A percentile compares a stretch with the other conserved stretches of the same genome.
Conservation (phyloP, 1,140 invertebrate genomes). For the Heliconius hermathena region DNA sequence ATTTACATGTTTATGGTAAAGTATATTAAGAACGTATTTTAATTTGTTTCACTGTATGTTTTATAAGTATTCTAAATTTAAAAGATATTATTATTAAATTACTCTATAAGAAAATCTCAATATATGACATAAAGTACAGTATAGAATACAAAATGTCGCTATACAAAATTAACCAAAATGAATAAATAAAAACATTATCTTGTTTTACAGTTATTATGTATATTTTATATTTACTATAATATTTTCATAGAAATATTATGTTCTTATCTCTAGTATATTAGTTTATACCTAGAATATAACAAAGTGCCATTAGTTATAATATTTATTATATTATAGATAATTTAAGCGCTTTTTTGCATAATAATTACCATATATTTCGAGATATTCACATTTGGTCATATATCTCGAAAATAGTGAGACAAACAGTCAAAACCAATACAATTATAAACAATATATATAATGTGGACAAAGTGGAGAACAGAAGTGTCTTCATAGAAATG, state of each 20-base stretch:
- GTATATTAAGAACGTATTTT: background rate
- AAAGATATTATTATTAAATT: too few species aligned
- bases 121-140: background rate
- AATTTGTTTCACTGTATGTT: background rate
- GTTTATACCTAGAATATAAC: background rate
- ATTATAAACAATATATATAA: too few species aligned
- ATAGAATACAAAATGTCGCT: background rate
- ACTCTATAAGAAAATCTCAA: too few species aligned
- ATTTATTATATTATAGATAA: background rate
- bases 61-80: too few species aligned
- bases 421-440: too few species aligned
- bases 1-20: background rate
- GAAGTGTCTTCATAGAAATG: too few species aligned
- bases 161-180: background rate
- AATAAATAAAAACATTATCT: too few species aligned
- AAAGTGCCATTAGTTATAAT: constrained; percentile 14
- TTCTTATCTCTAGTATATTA: background rate
- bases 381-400: background rate
- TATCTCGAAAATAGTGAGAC: background rate
- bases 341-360: background rate
- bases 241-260: constrained; percentile 1
- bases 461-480: too few species aligned
- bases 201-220: background rate
- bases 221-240: background rate
- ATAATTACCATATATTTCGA: background rate